phyloP scores from a whole-genome alignment of 2,113 vertebrate genomes.

The Struthio camelus region DNA sequence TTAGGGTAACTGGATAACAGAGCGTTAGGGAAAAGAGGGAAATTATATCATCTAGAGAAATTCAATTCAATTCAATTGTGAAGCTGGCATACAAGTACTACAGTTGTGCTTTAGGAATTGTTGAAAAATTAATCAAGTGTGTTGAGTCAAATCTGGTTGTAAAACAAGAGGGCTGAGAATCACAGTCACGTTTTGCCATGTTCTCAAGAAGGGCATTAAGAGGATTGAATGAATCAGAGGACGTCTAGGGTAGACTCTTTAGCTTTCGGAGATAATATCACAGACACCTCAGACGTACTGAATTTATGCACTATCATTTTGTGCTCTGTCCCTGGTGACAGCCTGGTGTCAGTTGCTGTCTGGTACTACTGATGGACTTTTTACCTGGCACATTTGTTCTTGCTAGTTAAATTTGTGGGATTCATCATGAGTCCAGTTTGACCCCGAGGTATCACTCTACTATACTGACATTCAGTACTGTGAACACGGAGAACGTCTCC shows the following conservation, averaged over 20 bases:
- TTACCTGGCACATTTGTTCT: background rate
- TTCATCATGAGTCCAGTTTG: background rate
- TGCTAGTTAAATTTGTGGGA: background rate
- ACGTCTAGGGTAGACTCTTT: background rate
- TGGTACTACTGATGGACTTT: accelerated
- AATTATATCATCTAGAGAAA: background rate
- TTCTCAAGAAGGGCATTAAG: accelerated
- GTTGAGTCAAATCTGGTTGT: background rate
- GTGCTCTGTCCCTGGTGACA: background rate
- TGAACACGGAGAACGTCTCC: accelerated
- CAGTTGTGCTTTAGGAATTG: background rate
- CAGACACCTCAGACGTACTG: accelerated
- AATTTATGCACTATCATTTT: accelerated
- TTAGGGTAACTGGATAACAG: background rate
- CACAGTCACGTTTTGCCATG: no score
- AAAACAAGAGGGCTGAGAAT: background rate
- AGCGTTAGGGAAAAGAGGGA: background rate
- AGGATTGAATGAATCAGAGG: background rate
- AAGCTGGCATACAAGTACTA: background rate
- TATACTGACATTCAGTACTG: background rate
- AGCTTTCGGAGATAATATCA: accelerated
- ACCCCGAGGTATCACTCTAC: no score
- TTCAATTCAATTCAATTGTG: background rate
- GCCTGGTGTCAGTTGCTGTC: no score
- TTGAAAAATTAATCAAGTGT: background rate